Percentiles rank a stretch among this genome's conserved stretches.
Evolutionary conservation across 2,888 invertebrate genomes (phyloP).

Genomic region (Nomada ruficornis): DNA sequence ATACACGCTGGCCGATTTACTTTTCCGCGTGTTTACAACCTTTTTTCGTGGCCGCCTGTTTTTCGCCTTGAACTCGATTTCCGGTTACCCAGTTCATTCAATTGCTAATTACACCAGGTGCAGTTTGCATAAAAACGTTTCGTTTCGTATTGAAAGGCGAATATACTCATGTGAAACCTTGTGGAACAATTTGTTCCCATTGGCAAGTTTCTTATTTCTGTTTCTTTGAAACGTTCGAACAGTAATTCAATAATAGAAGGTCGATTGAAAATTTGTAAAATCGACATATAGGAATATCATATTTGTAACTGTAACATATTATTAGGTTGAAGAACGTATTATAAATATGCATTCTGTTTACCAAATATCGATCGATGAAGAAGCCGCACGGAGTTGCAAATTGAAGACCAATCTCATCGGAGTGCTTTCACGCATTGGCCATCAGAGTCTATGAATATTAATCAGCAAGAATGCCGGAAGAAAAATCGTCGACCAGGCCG

Average conservation of each 20-base stretch:
- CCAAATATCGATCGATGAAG: not conserved
- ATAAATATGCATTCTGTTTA: not conserved
- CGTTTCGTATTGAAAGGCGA: not conserved
- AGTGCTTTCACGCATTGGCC: slow-evolving; percentile 47
- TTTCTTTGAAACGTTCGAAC: not conserved
- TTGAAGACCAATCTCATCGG: slow-evolving; percentile 49
- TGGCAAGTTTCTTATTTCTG: no score
- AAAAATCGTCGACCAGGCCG: slow-evolving; percentile 6
- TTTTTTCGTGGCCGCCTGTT: slow-evolving; percentile 15
- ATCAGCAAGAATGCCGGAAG: slow-evolving; percentile 29
- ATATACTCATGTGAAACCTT: no score
- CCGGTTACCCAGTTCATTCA: slow-evolving; percentile 27
- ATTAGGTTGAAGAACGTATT: not conserved
- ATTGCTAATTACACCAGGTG: not conserved
- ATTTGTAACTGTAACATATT: not conserved
- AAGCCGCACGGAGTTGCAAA: slow-evolving; percentile 33
- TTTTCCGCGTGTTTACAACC: slow-evolving; percentile 37
- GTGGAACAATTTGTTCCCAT: not conserved
- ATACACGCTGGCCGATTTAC: slow-evolving; percentile 58
- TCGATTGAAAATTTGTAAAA: not conserved
- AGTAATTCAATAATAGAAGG: not conserved
- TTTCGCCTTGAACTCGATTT: slow-evolving; percentile 23
- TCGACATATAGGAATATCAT: not conserved
- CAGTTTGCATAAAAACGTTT: slow-evolving; percentile 3
- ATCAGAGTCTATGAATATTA: slow-evolving; percentile 63